These are phyloP conservation scores for Sinhomidia bicolor DNA, from an alignment of 2,888 invertebrate species.

Conservation along the genomic window DNA sequence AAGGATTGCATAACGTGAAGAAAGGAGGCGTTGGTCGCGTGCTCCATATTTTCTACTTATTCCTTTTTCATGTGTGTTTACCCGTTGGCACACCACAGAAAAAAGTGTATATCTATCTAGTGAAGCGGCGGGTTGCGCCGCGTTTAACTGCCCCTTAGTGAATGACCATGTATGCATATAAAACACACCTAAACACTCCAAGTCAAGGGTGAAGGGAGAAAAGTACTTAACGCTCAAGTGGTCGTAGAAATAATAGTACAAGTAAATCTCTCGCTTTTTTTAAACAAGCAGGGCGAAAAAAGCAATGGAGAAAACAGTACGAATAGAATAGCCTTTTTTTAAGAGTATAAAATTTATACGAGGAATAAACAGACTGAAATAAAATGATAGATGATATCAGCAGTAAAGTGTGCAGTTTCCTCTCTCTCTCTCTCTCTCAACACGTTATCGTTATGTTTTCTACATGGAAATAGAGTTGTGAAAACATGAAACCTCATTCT, in stretches of 20 bases:
- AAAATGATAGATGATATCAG: background rate
- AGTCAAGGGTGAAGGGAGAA: slow-evolving; percentile 47
- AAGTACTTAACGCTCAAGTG: slow-evolving; percentile 57
- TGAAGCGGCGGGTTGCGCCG: slow-evolving; percentile 17
- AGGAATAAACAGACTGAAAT: background rate
- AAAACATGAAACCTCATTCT: background rate
- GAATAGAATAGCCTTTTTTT: background rate
- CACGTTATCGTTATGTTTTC: background rate
- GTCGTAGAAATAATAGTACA: slow-evolving; percentile 43
- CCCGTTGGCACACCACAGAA: slow-evolving; percentile 24
- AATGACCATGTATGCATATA: slow-evolving; percentile 13
- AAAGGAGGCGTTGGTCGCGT: slow-evolving; percentile 71
- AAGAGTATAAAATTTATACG: background rate
- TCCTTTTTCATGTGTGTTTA: slow-evolving; percentile 38
- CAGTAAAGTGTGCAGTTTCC: background rate
- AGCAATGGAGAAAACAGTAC: background rate
- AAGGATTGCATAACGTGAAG: slow-evolving; percentile 56
- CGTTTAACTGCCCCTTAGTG: slow-evolving; percentile 31
- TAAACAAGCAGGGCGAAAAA: background rate
- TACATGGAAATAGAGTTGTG: background rate
- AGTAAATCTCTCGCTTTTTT: slow-evolving; percentile 11
- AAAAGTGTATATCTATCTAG: background rate
- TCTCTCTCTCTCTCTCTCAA: background rate
- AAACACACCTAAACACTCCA: slow-evolving; percentile 41
- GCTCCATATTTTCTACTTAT: slow-evolving; percentile 65